Conservation (phyloP, 2,888 invertebrate species). For the Amiota mariae region DNA sequence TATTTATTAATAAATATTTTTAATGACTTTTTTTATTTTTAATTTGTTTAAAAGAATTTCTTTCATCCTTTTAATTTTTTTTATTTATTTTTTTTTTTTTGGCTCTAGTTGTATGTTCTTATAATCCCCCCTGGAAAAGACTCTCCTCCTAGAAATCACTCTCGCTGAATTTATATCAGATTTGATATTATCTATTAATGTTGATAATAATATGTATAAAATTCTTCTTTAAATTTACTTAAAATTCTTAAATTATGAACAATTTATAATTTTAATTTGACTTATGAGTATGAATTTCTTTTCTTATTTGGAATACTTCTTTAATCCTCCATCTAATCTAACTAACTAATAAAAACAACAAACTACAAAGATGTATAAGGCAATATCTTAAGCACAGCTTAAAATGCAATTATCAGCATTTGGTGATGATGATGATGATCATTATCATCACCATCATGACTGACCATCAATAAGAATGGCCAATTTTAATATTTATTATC, state of each 20-base stretch:
- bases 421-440: no score
- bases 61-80: not conserved
- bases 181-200: no score
- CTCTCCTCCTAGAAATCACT: no score
- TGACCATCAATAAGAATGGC: not conserved
- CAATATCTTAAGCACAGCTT: conserved; percentile 27
- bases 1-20: conserved; percentile 8
- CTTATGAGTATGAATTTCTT: conserved; percentile 23
- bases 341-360: no score
- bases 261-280: conserved; percentile 12
- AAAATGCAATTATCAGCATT: conserved; percentile 26
- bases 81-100: conserved; percentile 4
- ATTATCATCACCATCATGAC: not conserved
- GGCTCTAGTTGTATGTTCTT: not conserved
- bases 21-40: not conserved
- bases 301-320: not conserved
- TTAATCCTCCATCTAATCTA: no score
- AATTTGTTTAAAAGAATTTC: not conserved
- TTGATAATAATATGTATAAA: no score
- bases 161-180: not conserved
- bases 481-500: conserved; percentile 48
- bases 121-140: no score
- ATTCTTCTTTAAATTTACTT: not conserved
- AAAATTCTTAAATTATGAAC: not conserved
- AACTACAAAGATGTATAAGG: conserved; percentile 7